Evolutionary conservation across 2,888 invertebrate genomes (phyloP), one percentile per base, ranked within the genome.

Genomic region (Agapetus fuscipes): DNA sequence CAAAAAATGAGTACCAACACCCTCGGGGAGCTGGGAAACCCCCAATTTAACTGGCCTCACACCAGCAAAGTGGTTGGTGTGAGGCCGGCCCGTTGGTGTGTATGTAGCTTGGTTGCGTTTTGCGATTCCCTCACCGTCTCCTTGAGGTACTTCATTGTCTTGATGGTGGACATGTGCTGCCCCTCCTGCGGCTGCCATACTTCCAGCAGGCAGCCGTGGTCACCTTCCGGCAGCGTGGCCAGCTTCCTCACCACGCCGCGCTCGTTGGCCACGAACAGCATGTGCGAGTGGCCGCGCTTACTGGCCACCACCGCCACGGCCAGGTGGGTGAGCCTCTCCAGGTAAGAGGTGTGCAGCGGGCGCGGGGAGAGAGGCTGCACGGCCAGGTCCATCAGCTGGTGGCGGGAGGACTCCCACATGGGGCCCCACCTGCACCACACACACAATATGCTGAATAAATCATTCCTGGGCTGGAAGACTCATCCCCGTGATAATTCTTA

Each of bases 301-400:
- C 85, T 83, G 15, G 74, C 64, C 1, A 88, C 74, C 32, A 80
- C 74, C 57, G 93, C 90, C n/a, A 89, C 78, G 0, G 88, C 83
- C 36, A 94, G 76, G 52, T 84, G 81, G 0, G 77, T 78, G 54
- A 84, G 80, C 3, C 81, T 63, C 52, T 89, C 84, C 38, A 83
- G 64, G 20, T 78, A 75, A 0, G 77, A 68, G 15, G 76, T 74
- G 55, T 83, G 80, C 1, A 90, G 62, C 0, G 91, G 91, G 34
- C 66, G 65, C 0, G 72, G 61, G 0, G 78, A 76, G 16, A 78
- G 72, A 0, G 90, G 80, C 51, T 86, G 84, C 0, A 93, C 80
- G 0, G 91, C 80, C 38, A 77, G 74, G 56, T 91, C 84, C 90
- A 93, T 90, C 37, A 94, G 63, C 52, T 91, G 89, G 58, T 87